Evolutionary conservation across 2,113 vertebrate species (phyloP).

Genomic region (Engraulis encrasicolus): DNA sequence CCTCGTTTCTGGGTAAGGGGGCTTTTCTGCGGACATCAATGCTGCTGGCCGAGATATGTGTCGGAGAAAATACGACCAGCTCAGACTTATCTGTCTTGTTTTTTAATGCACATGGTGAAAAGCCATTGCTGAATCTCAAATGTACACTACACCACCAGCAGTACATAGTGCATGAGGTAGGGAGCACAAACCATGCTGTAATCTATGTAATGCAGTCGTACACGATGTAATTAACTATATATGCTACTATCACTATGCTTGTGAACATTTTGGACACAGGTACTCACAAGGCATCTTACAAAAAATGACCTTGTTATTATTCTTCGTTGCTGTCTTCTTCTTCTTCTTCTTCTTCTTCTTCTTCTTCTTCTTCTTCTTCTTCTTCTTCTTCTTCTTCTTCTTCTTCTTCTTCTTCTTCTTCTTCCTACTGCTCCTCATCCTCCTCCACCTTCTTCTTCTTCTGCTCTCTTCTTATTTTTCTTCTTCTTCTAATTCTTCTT

Average conservation of each 20-base stretch:
- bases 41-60: not conserved
- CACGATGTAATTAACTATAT: no score
- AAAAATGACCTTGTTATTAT: not conserved
- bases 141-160: no score
- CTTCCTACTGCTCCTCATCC: not conserved
- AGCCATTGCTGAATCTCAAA: no score
- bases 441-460: not conserved
- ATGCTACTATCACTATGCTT: no score
- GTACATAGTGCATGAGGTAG: no score
- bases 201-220: no score
- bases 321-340: conserved; percentile 1
- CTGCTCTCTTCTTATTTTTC: not conserved
- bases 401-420: not conserved
- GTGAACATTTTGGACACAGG: no score
- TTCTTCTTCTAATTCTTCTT: conserved; percentile 13
- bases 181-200: no score
- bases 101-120: not conserved
- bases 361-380: not conserved
- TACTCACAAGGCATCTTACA: no score
- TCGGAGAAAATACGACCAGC: not conserved
- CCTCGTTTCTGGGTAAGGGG: not conserved
- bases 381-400: not conserved
- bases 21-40: not conserved
- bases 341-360: conserved; percentile 18
- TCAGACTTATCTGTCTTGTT: not conserved